A percentile compares a stretch with the other conserved stretches of the same genome.
phyloP scores from a whole-genome alignment of 2,797 vertebrate genomes.

The Channa striata region DNA sequence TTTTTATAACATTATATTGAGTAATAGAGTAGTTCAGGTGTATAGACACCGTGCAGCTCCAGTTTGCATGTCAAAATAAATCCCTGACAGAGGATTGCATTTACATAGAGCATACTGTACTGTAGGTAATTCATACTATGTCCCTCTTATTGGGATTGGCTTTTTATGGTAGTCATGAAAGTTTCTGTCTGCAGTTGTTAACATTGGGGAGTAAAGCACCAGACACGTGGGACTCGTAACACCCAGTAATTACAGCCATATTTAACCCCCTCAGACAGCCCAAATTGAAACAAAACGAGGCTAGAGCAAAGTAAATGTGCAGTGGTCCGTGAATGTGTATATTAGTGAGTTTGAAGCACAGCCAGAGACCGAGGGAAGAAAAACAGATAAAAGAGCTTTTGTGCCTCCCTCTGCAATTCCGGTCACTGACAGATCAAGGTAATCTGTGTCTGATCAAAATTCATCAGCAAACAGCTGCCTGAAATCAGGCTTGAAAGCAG shows the following conservation, averaged over 20 bases:
- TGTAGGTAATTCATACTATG: constrained; percentile 36
- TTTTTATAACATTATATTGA: too few relatives aligned
- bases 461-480: constrained; percentile 71
- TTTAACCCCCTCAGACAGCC: constrained; percentile 66
- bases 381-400: constrained; percentile 59
- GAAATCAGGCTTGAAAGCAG: constrained; percentile 59
- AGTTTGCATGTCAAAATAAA: constrained; percentile 11
- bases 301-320: constrained; percentile 58
- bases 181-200: constrained; percentile 82
- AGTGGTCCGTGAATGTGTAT: constrained; percentile 50
- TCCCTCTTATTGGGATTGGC: constrained; percentile 58
- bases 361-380: constrained; percentile 50
- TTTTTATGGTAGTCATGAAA: constrained; percentile 81
- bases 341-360: constrained; percentile 48
- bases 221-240: constrained; percentile 80
- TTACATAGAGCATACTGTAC: constrained; percentile 17
- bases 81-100: background rate
- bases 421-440: constrained; percentile 74
- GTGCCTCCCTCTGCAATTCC: constrained; percentile 53
- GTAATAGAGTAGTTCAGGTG: background rate
- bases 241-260: constrained; percentile 70
- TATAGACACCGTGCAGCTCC: background rate
- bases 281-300: constrained; percentile 54
- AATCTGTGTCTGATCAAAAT: constrained; percentile 61
- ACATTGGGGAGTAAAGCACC: constrained; percentile 75